phyloP scores from a whole-genome alignment of 2,797 vertebrate genomes.

The Pagetopsis macropterus region DNA sequence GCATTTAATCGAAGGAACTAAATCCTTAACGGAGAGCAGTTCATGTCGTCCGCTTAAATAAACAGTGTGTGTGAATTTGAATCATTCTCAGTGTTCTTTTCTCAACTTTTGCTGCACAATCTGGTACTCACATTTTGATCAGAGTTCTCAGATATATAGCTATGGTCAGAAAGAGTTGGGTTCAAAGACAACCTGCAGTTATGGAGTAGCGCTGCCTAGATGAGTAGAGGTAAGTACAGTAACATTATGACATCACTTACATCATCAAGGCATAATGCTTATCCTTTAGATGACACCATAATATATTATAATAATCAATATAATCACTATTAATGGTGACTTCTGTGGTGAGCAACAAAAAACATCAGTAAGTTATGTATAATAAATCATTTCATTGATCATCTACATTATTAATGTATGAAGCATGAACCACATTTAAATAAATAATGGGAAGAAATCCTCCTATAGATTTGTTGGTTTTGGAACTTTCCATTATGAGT shows the following conservation, averaged over 20 bases:
- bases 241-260: slow-evolving; percentile 1
- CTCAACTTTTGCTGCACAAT: not conserved
- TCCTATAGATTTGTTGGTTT: not conserved
- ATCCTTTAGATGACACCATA: slow-evolving; percentile 15
- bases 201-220: not conserved
- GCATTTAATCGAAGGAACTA: not conserved
- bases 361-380: slow-evolving; percentile 16
- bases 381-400: slow-evolving; percentile 7
- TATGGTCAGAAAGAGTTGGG: not conserved
- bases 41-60: not conserved
- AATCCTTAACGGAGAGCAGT: not conserved
- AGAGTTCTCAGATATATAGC: not conserved
- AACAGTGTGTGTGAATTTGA: not conserved
- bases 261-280: slow-evolving; percentile 9
- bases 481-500: not conserved
- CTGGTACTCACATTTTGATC: not conserved
- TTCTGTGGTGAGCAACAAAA: slow-evolving; percentile 9
- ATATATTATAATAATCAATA: slow-evolving; percentile 31
- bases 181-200: not conserved
- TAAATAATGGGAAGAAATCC: slow-evolving; percentile 17
- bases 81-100: not conserved
- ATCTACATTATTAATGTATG: slow-evolving; percentile 18
- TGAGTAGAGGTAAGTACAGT: not conserved
- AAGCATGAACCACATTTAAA: not conserved
- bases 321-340: slow-evolving; percentile 10